These are phyloP conservation scores for Parotocinclus haroldoi DNA, from an alignment of 2,797 vertebrate species.

Conservation along the genomic window DNA sequence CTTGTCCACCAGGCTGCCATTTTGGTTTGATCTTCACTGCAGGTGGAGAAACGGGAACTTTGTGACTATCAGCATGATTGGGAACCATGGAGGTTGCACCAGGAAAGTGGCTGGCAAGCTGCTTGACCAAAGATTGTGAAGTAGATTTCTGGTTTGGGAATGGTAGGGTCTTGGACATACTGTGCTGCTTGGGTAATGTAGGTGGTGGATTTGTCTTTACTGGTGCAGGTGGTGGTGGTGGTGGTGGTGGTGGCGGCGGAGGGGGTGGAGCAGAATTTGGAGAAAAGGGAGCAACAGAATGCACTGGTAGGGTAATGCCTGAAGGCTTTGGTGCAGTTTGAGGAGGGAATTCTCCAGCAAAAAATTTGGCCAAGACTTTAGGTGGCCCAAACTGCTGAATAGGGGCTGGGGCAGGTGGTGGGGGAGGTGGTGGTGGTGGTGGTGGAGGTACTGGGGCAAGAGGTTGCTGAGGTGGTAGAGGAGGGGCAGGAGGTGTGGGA, in stretches of 20 bases:
- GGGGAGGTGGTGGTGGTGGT: conserved; percentile 43
- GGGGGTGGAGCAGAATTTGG: conserved; percentile 53
- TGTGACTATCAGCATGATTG: conserved; percentile 65
- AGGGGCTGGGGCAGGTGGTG: conserved; percentile 27
- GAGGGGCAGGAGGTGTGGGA: conserved; percentile 56
- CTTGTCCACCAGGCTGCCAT: conserved; percentile 80
- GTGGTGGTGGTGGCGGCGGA: conserved; percentile 58
- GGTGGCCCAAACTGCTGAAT: conserved; percentile 51
- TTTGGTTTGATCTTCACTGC: conserved; percentile 92
- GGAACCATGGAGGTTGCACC: conserved; percentile 62
- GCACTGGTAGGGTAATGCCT: conserved; percentile 34
- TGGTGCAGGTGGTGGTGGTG: conserved; percentile 63
- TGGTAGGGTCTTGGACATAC: conserved; percentile 71
- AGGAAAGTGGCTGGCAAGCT: conserved; percentile 87
- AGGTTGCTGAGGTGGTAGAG: conserved; percentile 57
- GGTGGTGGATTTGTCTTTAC: conserved; percentile 79
- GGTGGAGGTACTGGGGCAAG: conserved; percentile 28
- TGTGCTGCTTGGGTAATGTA: conserved; percentile 86
- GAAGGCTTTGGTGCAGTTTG: conserved; percentile 67
- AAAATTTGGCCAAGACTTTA: conserved; percentile 72
- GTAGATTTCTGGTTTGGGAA: conserved; percentile 55
- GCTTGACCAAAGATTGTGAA: conserved; percentile 78
- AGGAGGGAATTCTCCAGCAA: conserved; percentile 66
- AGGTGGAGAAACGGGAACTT: conserved; percentile 83
- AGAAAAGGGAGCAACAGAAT: conserved; percentile 58